phyloP scores from a whole-genome alignment of 2,888 invertebrate genomes.

The Hirtodrosophila trivittata region DNA sequence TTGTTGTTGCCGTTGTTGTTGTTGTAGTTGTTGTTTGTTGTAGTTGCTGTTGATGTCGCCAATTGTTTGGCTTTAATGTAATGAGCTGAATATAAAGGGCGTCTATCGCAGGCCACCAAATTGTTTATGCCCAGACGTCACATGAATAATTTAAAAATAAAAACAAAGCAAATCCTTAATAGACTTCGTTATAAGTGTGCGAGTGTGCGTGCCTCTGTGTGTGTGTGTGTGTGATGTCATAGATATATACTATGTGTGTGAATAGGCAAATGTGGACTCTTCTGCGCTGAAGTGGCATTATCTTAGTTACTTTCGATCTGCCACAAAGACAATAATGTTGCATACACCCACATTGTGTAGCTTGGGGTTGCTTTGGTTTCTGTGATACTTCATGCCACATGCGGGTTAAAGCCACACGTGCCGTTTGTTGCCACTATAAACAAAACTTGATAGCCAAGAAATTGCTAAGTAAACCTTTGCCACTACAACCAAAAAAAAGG shows the following conservation, averaged over 20 bases:
- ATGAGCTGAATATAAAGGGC: slow-evolving; percentile 78
- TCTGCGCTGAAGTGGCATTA: no score
- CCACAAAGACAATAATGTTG: slow-evolving; percentile 29
- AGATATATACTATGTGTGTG: slow-evolving; percentile 5
- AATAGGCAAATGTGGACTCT: slow-evolving; percentile 31
- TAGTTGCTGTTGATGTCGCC: slow-evolving; percentile 55
- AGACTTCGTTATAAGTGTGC: slow-evolving; percentile 24
- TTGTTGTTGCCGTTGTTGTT: slow-evolving; percentile 15
- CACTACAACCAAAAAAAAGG: not conserved
- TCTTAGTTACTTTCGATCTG: slow-evolving; percentile 41
- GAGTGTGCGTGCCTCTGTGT: not conserved
- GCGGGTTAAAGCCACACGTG: slow-evolving; percentile 45
- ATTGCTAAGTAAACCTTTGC: slow-evolving; percentile 47
- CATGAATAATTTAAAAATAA: slow-evolving; percentile 70
- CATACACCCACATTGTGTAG: slow-evolving; percentile 3
- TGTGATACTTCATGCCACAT: slow-evolving; percentile 11
- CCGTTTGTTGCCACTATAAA: slow-evolving; percentile 41
- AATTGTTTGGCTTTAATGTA: slow-evolving; percentile 62
- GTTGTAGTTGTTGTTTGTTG: slow-evolving; percentile 14
- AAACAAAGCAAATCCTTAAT: slow-evolving; percentile 48
- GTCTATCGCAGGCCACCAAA: slow-evolving; percentile 50
- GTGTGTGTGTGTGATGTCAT: slow-evolving; percentile 8
- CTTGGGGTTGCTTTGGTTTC: not conserved
- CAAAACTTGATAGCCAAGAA: slow-evolving; percentile 36
- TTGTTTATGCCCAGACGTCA: slow-evolving; percentile 60